Evolutionary conservation across 2,888 invertebrate genomes (phyloP).

Genomic region (Drosophila merina): DNA sequence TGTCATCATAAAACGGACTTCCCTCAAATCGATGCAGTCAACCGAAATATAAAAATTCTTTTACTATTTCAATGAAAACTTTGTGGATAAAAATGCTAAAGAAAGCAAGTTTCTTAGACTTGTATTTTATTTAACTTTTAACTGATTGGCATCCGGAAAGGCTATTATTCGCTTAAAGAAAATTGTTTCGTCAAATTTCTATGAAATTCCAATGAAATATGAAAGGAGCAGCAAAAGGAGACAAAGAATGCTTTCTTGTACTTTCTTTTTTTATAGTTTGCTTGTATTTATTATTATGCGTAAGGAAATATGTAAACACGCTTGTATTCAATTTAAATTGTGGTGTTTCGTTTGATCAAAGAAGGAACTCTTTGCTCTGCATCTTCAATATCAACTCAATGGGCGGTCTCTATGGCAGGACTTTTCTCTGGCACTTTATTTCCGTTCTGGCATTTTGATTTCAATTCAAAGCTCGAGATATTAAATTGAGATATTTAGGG

Average conservation of each 20-base stretch:
- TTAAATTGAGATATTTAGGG: too few relatives aligned
- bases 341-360: too few relatives aligned
- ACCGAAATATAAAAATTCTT: neutral
- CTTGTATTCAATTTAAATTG: too few relatives aligned
- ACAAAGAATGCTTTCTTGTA: neutral
- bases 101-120: neutral
- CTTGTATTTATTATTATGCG: neutral
- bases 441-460: neutral
- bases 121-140: neutral
- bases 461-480: neutral
- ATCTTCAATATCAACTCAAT: too few relatives aligned
- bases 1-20: neutral
- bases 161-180: neutral
- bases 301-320: neutral
- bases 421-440: too few relatives aligned
- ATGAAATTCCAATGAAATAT: neutral
- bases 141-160: neutral
- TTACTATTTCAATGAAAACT: too few relatives aligned
- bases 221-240: neutral
- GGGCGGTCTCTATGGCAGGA: too few relatives aligned
- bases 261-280: neutral
- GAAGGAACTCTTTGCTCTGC: too few relatives aligned
- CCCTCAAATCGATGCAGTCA: neutral
- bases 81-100: neutral
- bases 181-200: neutral